phyloP scores from a whole-genome alignment of 2,113 vertebrate genomes.

The Pseudorhombus dupliciocellatus region DNA sequence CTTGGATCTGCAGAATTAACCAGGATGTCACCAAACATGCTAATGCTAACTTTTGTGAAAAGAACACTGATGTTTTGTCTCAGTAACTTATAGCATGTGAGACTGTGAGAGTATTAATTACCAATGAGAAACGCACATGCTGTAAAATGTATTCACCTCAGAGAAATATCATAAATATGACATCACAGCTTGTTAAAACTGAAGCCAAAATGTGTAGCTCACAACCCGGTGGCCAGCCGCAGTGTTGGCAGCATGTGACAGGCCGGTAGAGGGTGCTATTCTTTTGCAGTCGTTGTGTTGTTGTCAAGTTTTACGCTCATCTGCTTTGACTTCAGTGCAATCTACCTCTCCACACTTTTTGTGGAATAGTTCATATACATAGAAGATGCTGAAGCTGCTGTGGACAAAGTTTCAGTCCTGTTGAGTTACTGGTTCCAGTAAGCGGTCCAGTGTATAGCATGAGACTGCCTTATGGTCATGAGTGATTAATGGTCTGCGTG shows the following conservation, averaged over 20 bases:
- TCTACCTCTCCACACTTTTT: not conserved
- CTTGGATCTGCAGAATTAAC: no score
- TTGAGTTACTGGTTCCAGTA: constrained; percentile 9
- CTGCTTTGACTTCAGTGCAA: not conserved
- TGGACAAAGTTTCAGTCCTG: no score
- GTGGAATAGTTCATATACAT: no score
- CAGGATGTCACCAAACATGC: no score
- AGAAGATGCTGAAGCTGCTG: not conserved
- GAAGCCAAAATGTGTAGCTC: no score
- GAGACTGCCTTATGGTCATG: constrained; percentile 34
- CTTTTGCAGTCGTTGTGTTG: not conserved
- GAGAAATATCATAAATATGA: no score
- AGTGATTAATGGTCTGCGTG: constrained; percentile 60
- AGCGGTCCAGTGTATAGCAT: constrained; percentile 31
- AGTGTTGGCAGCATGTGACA: not conserved
- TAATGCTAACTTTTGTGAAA: no score
- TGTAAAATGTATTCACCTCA: not conserved
- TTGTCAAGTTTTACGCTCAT: not conserved
- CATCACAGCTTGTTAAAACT: no score
- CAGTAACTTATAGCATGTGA: not conserved
- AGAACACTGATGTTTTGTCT: not conserved
- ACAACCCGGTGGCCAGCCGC: no score
- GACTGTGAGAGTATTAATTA: not conserved
- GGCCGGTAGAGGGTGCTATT: not conserved
- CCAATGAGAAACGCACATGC: not conserved